Percentiles rank a stretch among this genome's conserved stretches.
phyloP scores from a whole-genome alignment of 2,888 invertebrate genomes.

The Macropis europaea region DNA sequence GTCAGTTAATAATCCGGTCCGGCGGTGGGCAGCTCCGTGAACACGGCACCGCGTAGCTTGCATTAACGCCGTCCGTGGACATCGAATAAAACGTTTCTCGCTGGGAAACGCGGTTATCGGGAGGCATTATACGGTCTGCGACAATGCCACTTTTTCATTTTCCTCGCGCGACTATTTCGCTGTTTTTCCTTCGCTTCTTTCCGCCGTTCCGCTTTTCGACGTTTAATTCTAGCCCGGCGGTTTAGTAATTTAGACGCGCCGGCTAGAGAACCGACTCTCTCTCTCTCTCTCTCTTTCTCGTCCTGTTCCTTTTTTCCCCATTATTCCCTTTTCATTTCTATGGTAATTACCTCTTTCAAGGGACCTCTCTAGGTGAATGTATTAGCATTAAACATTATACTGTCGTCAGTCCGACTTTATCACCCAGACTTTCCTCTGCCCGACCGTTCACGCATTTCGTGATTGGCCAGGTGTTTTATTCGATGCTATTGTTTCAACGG shows the following conservation, averaged over 20 bases:
- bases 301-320: too few species aligned
- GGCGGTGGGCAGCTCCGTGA: neutral
- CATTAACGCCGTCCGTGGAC: conserved; percentile 3
- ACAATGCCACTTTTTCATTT: conserved; percentile 5
- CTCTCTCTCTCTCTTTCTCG: conserved; percentile 34
- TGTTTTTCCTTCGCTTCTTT: neutral
- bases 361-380: conserved; percentile 7
- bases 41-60: neutral
- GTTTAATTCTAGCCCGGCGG: conserved; percentile 34
- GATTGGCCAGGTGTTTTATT: too few species aligned
- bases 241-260: conserved; percentile 35
- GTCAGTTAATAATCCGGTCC: conserved; percentile 21
- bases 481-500: too few species aligned
- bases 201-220: neutral
- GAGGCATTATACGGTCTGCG: neutral
- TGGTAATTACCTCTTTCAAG: conserved; percentile 37
- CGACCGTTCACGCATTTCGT: neutral
- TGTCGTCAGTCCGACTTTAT: conserved; percentile 5
- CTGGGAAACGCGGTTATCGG: neutral
- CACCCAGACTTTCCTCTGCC: conserved; percentile 1
- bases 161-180: neutral
- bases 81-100: conserved; percentile 10
- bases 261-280: conserved; percentile 39
- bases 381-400: conserved; percentile 33
- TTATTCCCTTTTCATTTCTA: conserved; percentile 36